Percentiles rank a stretch among this genome's conserved stretches.
phyloP scores from a whole-genome alignment of 2,888 invertebrate genomes.

The Rotaria magnacalcarata region DNA sequence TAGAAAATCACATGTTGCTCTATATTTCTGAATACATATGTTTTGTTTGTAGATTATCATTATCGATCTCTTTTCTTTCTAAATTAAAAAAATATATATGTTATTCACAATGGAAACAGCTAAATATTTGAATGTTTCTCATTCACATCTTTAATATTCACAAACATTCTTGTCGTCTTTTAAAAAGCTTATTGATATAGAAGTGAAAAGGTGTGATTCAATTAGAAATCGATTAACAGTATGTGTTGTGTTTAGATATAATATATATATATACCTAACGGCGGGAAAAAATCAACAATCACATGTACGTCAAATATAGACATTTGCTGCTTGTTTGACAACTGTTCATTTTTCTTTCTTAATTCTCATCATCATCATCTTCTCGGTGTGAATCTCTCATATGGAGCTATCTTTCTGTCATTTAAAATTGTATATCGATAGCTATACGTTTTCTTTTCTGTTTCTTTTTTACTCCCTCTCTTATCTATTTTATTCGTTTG shows the following conservation, averaged over 20 bases:
- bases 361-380: not conserved
- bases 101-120: not conserved
- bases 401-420: conserved; percentile 22
- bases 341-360: not conserved
- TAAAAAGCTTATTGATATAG: not conserved
- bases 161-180: conserved; percentile 14
- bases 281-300: conserved; percentile 26
- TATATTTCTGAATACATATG: not conserved
- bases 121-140: not conserved
- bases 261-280: not conserved
- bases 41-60: not conserved
- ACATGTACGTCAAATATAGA: conserved; percentile 29
- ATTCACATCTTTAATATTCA: not conserved
- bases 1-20: not conserved
- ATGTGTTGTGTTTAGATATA: not conserved
- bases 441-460: not conserved
- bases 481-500: not conserved
- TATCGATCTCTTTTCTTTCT: not conserved
- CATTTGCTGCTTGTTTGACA: conserved; percentile 29
- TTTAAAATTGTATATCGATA: not conserved
- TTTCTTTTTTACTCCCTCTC: not conserved
- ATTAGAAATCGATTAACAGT: conserved; percentile 31
- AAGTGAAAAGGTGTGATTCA: conserved; percentile 21
- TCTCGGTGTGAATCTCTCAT: not conserved
- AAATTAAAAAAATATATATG: no score